Base-by-base conservation (phyloP, 2,888 invertebrate genomes). In the Hirtodrosophila cameraria region DNA sequence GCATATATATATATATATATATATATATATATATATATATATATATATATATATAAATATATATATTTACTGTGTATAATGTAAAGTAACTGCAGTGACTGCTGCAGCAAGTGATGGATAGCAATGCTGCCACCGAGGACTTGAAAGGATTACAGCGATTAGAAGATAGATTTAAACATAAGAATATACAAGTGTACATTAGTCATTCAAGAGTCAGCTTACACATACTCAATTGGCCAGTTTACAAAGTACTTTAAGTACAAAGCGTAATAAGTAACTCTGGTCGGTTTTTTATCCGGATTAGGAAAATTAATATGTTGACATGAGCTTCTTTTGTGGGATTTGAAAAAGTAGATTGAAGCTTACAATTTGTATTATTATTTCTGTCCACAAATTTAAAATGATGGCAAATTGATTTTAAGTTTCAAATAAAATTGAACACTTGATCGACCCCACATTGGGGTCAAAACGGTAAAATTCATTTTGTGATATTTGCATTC, bases 131-230 rank as follows among this genome's bases (percentile, higher is more conserved):
- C 46, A 48, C 59, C 38, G 45, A 20, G 58, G 63, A 48, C 70
- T 57, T 38, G 39, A 60, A 72, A 55, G 66, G 75, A 81, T 67
- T 69, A 46, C 45, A 16, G 15, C 55, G 50, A 54, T 59, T 50
- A 57, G 48, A 39, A 33, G 58, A 38, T 38, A 20, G 2, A 35
- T 28, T 18, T n/a, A 4, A 5, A 25, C 16, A 8, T n/a, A 6
- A 15, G 23, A 28, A 15, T n/a, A 38, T 23, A 38, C 9, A 35
- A 28, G 11, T 23, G 23, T 27, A n/a, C 48, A 60, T 63, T 36
- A 9, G 52, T 35, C 35, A 42, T 27, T 9, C 27, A 16, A 8
- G 6, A 27, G 15, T 18, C 13, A 15, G 3, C 6, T 16, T 15
- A 7, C 8, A 23, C 6, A 2, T 36, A 18, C 16, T 9, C 3